Percentiles rank a stretch among this genome's conserved stretches.
phyloP scores from a whole-genome alignment of 2,797 vertebrate genomes.

The Lophotriccus pileatus region DNA sequence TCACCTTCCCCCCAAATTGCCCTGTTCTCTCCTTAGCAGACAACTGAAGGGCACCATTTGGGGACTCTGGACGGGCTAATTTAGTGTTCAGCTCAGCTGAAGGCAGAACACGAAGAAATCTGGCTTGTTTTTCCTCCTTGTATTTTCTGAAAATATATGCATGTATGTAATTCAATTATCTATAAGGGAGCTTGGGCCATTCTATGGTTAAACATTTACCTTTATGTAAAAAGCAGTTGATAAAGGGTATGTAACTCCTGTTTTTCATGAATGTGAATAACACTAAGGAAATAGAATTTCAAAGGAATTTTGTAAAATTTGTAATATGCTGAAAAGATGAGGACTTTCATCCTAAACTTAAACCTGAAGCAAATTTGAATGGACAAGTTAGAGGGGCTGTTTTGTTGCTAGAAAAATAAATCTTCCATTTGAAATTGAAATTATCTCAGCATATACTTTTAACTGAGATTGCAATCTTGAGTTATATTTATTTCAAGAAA shows the following conservation, averaged over 20 bases:
- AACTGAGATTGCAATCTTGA: slow-evolving; percentile 54
- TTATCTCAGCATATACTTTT: slow-evolving; percentile 65
- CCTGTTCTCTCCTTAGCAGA: slow-evolving; percentile 4
- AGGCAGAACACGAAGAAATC: slow-evolving; percentile 22
- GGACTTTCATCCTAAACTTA: slow-evolving; percentile 43
- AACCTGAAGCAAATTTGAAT: slow-evolving; percentile 65
- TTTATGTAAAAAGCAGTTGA: not conserved
- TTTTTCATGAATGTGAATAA: slow-evolving; percentile 22
- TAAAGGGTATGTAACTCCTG: slow-evolving; percentile 1
- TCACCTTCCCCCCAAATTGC: slow-evolving; percentile 42
- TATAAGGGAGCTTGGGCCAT: not conserved
- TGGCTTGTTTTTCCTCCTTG: not conserved
- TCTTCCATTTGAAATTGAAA: slow-evolving; percentile 63
- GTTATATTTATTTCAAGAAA: slow-evolving; percentile 70
- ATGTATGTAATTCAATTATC: not conserved
- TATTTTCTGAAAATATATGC: not conserved
- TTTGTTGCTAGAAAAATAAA: slow-evolving; percentile 63
- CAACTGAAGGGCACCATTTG: not conserved
- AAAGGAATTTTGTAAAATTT: slow-evolving; percentile 60
- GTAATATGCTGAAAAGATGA: slow-evolving; percentile 47
- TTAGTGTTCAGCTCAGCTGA: slow-evolving; percentile 13
- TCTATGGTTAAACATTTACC: slow-evolving; percentile 1
- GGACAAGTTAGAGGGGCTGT: slow-evolving; percentile 38
- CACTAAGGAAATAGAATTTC: slow-evolving; percentile 55
- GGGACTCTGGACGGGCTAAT: not conserved